A percentile compares a stretch with the other conserved stretches of the same genome.
These are phyloP conservation scores for Plectrocnemia conspersa DNA, from an alignment of 1,140 invertebrate species.

Conservation along the genomic window DNA sequence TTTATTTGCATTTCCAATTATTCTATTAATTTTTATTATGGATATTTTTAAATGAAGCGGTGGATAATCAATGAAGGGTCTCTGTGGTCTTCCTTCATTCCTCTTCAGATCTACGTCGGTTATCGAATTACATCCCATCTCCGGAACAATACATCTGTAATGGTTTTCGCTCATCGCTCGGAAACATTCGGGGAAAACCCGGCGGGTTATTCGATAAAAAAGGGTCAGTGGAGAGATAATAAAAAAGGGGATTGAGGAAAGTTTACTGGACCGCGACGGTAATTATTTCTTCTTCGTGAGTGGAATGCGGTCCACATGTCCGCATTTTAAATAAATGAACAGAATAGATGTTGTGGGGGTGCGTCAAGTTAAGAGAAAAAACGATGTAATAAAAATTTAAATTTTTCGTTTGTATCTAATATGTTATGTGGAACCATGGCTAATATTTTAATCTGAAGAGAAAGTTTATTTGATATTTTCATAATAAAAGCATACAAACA, in stretches of 20 bases:
- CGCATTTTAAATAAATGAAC: too few relatives aligned
- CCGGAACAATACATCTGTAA: slow-evolving; percentile 22
- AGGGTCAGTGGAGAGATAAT: slow-evolving; percentile 27
- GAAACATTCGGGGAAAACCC: slow-evolving; percentile 6
- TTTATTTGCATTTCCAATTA: too few relatives aligned
- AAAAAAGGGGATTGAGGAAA: slow-evolving; percentile 22
- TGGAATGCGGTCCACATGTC: slow-evolving; percentile 12
- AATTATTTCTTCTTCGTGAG: slow-evolving; percentile 32
- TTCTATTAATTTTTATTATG: too few relatives aligned
- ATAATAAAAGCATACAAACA: too few relatives aligned
- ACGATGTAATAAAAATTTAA: too few relatives aligned
- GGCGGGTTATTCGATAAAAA: slow-evolving; percentile 32
- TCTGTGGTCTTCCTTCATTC: slow-evolving; percentile 5
- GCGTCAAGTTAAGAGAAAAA: too few relatives aligned
- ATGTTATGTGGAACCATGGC: too few relatives aligned
- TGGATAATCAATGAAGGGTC: not conserved
- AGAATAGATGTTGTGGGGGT: too few relatives aligned
- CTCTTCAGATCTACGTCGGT: not conserved
- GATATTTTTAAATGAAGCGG: not conserved
- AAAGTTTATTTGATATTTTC: too few relatives aligned
- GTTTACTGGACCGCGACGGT: slow-evolving; percentile 23
- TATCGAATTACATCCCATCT: slow-evolving; percentile 20
- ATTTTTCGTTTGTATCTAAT: too few relatives aligned
- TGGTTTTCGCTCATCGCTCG: slow-evolving; percentile 1
- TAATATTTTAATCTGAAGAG: too few relatives aligned